phyloP scores from a whole-genome alignment of 2,888 invertebrate species.

The Acheta domesticus region DNA sequence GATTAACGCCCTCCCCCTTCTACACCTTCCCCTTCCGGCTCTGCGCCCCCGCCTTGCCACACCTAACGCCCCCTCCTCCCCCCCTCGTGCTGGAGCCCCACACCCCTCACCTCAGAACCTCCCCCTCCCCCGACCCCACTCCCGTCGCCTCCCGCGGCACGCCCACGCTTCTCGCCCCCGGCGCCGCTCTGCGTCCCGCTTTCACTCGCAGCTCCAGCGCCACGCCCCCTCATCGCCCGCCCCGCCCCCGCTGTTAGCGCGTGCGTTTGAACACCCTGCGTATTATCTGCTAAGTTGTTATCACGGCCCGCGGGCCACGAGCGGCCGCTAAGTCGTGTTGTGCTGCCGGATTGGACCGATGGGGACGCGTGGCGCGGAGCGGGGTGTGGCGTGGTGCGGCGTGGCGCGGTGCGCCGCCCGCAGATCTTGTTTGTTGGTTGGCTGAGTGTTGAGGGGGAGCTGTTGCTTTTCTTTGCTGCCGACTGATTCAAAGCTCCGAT shows the following conservation, averaged over 20 bases:
- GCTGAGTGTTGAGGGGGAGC: not conserved
- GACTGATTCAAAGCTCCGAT: no score
- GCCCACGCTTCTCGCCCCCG: no score
- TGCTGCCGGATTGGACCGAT: not conserved
- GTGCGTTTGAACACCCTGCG: not conserved
- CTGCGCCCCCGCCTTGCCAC: no score
- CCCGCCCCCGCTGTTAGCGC: not conserved
- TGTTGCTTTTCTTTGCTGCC: not conserved
- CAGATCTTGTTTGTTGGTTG: slow-evolving; percentile 6
- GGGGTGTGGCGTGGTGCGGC: no score
- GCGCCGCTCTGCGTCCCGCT: no score
- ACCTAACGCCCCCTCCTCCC: no score
- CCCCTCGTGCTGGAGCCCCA: no score
- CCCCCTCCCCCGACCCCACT: no score
- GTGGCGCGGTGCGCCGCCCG: not conserved
- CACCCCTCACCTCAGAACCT: no score
- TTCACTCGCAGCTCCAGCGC: not conserved
- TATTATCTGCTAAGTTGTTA: slow-evolving; percentile 1
- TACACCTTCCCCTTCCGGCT: no score
- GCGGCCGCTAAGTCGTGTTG: slow-evolving; percentile 1
- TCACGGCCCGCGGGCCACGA: not conserved
- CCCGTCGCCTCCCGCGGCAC: no score
- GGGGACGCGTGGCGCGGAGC: not conserved
- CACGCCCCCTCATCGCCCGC: not conserved
- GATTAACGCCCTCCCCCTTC: no score